A percentile compares a stretch with the other conserved stretches of the same genome.
Evolutionary conservation across 2,888 invertebrate species (phyloP).

Genomic region (Lottia gigantea): DNA sequence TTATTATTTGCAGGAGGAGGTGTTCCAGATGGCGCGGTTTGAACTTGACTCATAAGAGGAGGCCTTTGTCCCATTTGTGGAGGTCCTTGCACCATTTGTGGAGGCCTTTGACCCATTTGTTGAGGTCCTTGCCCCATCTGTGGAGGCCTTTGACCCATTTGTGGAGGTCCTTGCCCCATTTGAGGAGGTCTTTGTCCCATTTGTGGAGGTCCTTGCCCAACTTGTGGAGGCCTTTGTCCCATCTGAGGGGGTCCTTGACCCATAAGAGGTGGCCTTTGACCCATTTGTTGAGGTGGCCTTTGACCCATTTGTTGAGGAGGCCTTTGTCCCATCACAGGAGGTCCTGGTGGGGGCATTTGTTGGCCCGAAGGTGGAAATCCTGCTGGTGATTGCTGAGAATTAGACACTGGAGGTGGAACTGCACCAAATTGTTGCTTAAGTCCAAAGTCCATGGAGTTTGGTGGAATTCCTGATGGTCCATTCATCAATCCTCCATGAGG

Average conservation of each 20-base stretch:
- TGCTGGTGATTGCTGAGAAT: background rate
- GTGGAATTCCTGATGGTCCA: background rate
- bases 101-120: background rate
- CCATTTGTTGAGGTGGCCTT: background rate
- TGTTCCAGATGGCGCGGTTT: background rate
- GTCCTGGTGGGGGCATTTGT: slow-evolving; percentile 1
- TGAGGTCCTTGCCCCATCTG: background rate
- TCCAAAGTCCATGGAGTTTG: background rate
- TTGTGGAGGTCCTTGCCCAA: background rate
- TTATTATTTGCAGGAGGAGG: background rate
- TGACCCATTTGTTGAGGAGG: background rate
- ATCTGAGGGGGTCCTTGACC: slow-evolving; percentile 13
- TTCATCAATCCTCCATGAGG: background rate
- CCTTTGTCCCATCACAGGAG: background rate
- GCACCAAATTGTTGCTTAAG: background rate
- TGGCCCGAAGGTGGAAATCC: background rate
- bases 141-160: background rate
- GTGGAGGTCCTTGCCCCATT: slow-evolving; percentile 3
- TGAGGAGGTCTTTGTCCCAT: background rate
- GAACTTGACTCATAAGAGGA: background rate
- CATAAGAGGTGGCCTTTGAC: slow-evolving; percentile 2
- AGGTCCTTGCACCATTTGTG: background rate
- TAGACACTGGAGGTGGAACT: background rate
- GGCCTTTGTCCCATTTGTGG: background rate
- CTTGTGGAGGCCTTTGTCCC: slow-evolving; percentile 14